phyloP scores from a whole-genome alignment of 2,797 vertebrate genomes.

The Falco berigora region DNA sequence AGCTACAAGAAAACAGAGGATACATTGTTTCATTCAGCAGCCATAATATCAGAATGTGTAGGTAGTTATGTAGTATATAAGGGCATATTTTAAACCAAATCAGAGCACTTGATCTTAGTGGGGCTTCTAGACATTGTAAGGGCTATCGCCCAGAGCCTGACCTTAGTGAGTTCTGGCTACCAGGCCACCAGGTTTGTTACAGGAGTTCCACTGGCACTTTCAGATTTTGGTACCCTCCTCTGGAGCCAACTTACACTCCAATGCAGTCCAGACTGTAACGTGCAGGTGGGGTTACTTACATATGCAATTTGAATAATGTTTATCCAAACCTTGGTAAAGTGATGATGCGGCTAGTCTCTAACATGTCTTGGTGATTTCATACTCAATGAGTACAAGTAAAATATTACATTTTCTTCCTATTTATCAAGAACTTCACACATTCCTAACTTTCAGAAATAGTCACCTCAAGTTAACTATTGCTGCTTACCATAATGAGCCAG shows the following conservation, averaged over 20 bases:
- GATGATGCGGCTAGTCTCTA: background rate
- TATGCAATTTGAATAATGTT: no score
- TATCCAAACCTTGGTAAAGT: background rate
- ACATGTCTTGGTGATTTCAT: background rate
- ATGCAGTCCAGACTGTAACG: background rate
- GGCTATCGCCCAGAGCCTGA: background rate
- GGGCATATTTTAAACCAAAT: fast-evolving
- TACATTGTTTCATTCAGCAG: background rate
- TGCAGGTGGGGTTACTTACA: background rate
- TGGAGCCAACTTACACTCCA: background rate
- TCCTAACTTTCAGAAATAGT: background rate
- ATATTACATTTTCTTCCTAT: background rate
- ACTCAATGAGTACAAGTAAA: background rate
- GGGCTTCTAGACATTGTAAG: background rate
- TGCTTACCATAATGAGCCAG: background rate
- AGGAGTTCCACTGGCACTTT: background rate
- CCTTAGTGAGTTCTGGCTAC: fast-evolving
- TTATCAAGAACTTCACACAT: background rate
- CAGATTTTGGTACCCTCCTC: background rate
- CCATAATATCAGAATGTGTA: background rate
- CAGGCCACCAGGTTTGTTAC: background rate
- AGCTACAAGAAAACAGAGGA: background rate
- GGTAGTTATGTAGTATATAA: background rate
- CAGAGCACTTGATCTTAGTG: background rate
- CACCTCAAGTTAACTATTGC: background rate